These are phyloP conservation scores for Sarcophaga variegata DNA, from an alignment of 2,888 invertebrate species.

Conservation along the genomic window DNA sequence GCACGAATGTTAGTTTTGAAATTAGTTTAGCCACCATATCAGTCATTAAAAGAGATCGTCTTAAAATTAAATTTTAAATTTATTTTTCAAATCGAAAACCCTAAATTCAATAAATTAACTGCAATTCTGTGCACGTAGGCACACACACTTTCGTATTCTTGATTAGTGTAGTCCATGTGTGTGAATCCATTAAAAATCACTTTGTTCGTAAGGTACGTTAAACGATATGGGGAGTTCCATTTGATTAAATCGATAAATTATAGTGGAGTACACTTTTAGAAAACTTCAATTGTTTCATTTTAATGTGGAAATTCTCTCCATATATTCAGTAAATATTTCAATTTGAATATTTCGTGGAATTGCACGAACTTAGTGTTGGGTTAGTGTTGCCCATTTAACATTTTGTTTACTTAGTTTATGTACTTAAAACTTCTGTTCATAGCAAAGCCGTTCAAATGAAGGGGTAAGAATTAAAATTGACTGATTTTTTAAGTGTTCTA, in stretches of 20 bases:
- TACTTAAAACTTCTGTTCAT: background rate
- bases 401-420: constrained; percentile 56
- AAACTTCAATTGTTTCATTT: too few species aligned
- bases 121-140: background rate
- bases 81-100: background rate
- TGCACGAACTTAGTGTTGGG: constrained; percentile 35
- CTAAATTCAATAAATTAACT: constrained; percentile 29
- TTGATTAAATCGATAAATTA: background rate
- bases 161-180: constrained; percentile 54
- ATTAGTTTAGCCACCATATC: too few species aligned
- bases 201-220: constrained; percentile 45
- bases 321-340: constrained; percentile 18
- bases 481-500: background rate
- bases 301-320: too few species aligned
- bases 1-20: too few species aligned
- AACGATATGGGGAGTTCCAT: constrained; percentile 17
- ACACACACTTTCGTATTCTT: background rate
- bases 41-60: too few species aligned
- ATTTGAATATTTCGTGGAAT: constrained; percentile 27
- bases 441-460: too few species aligned
- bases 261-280: too few species aligned
- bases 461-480: background rate
- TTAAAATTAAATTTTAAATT: background rate
- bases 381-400: constrained; percentile 57
- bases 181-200: constrained; percentile 73